These are phyloP conservation scores for Sialis fuliginosa DNA, from an alignment of 2,888 invertebrate species.

Conservation along the genomic window DNA sequence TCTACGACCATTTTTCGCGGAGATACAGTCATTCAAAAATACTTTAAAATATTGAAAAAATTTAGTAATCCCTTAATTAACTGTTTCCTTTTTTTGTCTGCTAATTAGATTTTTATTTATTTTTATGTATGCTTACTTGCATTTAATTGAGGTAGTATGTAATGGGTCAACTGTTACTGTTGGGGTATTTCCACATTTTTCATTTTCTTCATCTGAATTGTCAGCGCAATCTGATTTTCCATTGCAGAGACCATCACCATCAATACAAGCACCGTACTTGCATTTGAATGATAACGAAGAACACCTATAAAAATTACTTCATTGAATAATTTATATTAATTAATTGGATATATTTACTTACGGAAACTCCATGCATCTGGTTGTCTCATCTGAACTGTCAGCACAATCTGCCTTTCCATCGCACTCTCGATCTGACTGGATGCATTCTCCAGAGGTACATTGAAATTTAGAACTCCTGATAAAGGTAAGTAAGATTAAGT, in stretches of 20 bases:
- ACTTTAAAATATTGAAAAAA: too few species aligned
- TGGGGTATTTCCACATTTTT: neutral
- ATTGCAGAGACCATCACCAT: slow-evolving; percentile 32
- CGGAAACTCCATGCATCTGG: neutral
- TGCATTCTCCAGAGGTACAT: slow-evolving; percentile 9
- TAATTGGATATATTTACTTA: neutral
- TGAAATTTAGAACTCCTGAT: neutral
- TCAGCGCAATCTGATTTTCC: slow-evolving; percentile 25
- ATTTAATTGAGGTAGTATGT: neutral
- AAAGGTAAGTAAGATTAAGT: neutral
- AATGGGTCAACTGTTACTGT: neutral
- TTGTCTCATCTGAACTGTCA: slow-evolving; percentile 15
- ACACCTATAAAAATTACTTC: slow-evolving; percentile 23
- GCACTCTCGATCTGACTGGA: slow-evolving; percentile 9
- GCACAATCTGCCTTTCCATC: slow-evolving; percentile 13
- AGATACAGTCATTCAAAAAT: too few species aligned
- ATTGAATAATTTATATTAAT: slow-evolving; percentile 6
- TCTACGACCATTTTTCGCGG: too few species aligned
- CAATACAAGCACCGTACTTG: slow-evolving; percentile 41
- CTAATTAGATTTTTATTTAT: neutral
- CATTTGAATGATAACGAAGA: slow-evolving; percentile 32
- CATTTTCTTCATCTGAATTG: slow-evolving; percentile 23
- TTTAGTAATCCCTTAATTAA: too few species aligned
- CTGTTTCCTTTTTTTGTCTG: too few species aligned
- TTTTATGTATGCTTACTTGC: neutral